A percentile compares a stretch with the other conserved stretches of the same genome.
phyloP scores from a whole-genome alignment of 2,113 vertebrate species.

The Phoxinus phoxinus region DNA sequence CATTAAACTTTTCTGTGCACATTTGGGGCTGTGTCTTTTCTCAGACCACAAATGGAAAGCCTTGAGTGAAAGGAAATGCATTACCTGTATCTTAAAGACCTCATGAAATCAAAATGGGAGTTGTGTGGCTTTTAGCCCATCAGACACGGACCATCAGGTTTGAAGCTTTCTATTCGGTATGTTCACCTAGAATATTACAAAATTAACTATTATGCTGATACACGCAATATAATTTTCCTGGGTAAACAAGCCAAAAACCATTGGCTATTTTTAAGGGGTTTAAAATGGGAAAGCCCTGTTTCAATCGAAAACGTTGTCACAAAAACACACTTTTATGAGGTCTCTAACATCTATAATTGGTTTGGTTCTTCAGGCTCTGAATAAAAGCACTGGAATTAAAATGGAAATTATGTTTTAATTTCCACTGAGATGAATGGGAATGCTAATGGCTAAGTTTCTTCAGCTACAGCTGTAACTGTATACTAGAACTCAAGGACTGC shows the following conservation, averaged over 20 bases:
- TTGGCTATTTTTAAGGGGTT: not conserved
- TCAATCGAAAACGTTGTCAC: not conserved
- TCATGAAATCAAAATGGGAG: not conserved
- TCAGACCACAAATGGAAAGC: not conserved
- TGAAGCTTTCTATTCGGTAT: not conserved
- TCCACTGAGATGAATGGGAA: not conserved
- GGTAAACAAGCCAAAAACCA: not conserved
- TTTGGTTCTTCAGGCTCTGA: not conserved
- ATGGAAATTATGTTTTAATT: not conserved
- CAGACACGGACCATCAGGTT: not conserved
- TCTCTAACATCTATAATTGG: not conserved
- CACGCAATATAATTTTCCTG: not conserved
- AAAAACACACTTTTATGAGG: not conserved
- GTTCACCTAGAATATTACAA: not conserved
- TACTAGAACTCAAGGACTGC: not conserved
- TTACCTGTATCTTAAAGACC: not conserved
- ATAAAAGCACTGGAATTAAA: not conserved
- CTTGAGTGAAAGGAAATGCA: not conserved
- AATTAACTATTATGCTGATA: not conserved
- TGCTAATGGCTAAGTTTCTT: not conserved
- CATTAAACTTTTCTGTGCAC: conserved; percentile 10
- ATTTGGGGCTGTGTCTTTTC: conserved; percentile 17
- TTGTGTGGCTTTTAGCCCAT: not conserved
- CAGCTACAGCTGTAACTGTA: no score
- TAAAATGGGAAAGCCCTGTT: not conserved